Conservation (phyloP, 2,888 invertebrate genomes). For the Glaucopsyche alexis region DNA sequence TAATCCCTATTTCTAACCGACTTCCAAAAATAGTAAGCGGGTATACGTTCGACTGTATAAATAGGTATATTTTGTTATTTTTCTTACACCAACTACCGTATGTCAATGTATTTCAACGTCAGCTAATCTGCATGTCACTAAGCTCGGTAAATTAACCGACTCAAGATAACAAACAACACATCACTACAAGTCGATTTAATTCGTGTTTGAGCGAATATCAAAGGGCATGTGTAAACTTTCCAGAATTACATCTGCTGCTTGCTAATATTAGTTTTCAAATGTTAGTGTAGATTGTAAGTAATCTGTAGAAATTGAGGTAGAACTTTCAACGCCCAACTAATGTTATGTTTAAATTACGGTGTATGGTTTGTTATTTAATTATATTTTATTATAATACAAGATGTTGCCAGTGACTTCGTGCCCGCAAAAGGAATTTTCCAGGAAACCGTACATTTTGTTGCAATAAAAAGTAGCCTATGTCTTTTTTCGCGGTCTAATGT, state of each 20-base stretch:
- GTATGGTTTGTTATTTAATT: no score
- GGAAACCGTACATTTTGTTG: no score
- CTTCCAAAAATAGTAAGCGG: no score
- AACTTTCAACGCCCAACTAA: background rate
- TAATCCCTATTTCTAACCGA: background rate
- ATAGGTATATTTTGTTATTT: no score
- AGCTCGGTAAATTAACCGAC: background rate
- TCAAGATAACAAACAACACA: constrained; percentile 9
- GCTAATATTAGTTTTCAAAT: constrained; percentile 15
- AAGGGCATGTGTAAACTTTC: constrained; percentile 12
- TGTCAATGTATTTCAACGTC: background rate
- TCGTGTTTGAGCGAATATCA: background rate
- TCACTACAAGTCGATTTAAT: constrained; percentile 7
- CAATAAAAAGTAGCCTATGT: no score
- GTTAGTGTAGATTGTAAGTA: background rate
- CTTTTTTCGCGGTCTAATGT: no score
- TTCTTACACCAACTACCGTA: no score
- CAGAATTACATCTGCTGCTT: constrained; percentile 2
- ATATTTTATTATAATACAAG: no score
- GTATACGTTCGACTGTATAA: no score
- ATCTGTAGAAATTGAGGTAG: background rate
- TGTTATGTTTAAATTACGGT: background rate
- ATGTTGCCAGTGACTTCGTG: no score
- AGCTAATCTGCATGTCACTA: background rate
- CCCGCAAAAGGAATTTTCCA: no score